phyloP scores from a whole-genome alignment of 2,113 vertebrate species.

The Brachyhypopomus gauderio region DNA sequence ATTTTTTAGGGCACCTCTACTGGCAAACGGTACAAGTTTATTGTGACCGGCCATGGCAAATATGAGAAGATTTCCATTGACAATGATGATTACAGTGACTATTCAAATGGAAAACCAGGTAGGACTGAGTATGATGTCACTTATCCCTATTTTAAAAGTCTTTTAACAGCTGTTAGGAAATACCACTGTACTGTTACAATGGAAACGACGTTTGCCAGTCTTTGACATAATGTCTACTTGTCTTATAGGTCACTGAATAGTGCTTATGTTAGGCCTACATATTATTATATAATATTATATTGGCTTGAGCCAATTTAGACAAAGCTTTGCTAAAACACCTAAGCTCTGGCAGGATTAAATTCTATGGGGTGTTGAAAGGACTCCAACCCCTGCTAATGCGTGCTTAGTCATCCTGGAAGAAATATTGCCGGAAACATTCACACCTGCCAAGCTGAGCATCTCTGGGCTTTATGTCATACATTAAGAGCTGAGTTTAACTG shows the following conservation, averaged over 20 bases:
- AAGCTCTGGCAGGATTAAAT: slow-evolving; percentile 1
- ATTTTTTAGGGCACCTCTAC: slow-evolving; percentile 70
- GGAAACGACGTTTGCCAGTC: neutral
- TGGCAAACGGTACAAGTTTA: slow-evolving; percentile 87
- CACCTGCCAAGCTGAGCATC: slow-evolving; percentile 2
- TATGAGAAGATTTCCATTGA: slow-evolving; percentile 87
- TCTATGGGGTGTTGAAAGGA: slow-evolving; percentile 21
- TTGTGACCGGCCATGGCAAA: slow-evolving; percentile 91
- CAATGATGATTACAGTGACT: slow-evolving; percentile 60
- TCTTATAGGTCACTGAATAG: neutral
- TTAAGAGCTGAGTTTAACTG: neutral
- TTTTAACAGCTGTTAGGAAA: neutral
- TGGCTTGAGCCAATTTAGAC: neutral
- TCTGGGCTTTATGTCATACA: neutral
- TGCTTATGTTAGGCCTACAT: neutral
- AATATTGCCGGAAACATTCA: slow-evolving; percentile 10
- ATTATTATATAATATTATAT: neutral
- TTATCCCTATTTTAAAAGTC: neutral
- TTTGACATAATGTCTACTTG: neutral
- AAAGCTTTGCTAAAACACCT: slow-evolving; percentile 8
- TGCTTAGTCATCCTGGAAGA: slow-evolving; percentile 10
- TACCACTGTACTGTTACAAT: neutral
- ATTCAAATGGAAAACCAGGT: slow-evolving; percentile 62
- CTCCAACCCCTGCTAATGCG: neutral
- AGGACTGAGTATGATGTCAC: slow-evolving; percentile 33